phyloP scores from a whole-genome alignment of 2,797 vertebrate genomes.

The Petrocephalus sullivani region DNA sequence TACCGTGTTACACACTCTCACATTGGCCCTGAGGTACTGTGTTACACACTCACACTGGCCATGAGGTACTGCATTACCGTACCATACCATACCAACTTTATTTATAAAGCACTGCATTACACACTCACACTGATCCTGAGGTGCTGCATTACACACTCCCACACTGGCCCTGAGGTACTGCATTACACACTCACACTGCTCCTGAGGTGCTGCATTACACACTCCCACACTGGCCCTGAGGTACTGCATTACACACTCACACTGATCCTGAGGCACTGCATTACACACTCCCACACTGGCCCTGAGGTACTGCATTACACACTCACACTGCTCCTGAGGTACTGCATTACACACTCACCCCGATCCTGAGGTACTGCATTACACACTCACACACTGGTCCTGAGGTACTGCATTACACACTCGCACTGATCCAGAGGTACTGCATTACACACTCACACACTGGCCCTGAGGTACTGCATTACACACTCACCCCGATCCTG shows the following conservation, averaged over 20 bases:
- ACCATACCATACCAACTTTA: no score
- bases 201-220: constrained; percentile 67
- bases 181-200: constrained; percentile 64
- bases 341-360: background rate
- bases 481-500: no score
- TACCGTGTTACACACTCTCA: background rate
- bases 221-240: no score
- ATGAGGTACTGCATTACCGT: background rate
- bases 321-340: background rate
- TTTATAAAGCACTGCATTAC: background rate
- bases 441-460: background rate
- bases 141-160: background rate
- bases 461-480: constrained; percentile 44
- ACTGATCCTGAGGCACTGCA: background rate
- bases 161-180: background rate
- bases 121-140: no score
- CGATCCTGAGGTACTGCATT: constrained; percentile 66
- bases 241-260: background rate
- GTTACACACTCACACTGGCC: no score
- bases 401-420: background rate
- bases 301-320: no score
- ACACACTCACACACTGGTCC: background rate
- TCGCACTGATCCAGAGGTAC: background rate
- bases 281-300: background rate
- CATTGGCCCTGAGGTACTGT: background rate